phyloP scores from a whole-genome alignment of 2,797 vertebrate species.

The Gobionotothen gibberifrons region DNA sequence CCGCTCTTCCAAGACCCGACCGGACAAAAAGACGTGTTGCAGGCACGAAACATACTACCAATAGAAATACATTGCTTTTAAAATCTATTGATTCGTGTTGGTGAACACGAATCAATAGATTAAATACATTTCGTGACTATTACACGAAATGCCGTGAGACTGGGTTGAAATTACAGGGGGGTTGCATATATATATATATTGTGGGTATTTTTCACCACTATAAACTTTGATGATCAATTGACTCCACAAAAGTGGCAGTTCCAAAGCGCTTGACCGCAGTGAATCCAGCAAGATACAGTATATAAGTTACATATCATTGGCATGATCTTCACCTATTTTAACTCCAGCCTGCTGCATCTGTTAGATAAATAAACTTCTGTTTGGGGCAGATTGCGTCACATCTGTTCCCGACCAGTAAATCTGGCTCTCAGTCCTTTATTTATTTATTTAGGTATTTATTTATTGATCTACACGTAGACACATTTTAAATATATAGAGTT shows the following conservation, averaged over 20 bases:
- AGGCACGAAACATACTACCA: too few relatives aligned
- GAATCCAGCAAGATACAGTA: neutral
- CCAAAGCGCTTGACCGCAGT: neutral
- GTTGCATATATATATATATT: neutral
- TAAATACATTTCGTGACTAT: too few relatives aligned
- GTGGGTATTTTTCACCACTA: neutral
- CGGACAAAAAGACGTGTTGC: too few relatives aligned
- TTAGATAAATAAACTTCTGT: neutral
- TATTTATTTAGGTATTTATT: neutral
- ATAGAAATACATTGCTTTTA: too few relatives aligned
- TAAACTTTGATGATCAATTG: too few relatives aligned
- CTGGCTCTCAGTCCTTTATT: neutral
- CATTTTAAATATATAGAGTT: neutral
- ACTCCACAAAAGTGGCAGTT: too few relatives aligned
- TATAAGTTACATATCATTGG: neutral
- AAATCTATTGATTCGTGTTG: too few relatives aligned
- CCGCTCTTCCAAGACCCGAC: too few relatives aligned
- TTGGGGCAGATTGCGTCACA: slow-evolving; percentile 17
- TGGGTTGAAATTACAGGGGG: too few relatives aligned
- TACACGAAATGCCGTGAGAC: too few relatives aligned
- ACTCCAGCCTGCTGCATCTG: neutral
- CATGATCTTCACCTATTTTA: neutral
- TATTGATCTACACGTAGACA: neutral
- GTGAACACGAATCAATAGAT: too few relatives aligned
- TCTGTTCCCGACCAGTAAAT: neutral